Percentiles rank a stretch among this genome's conserved stretches.
Conservation (phyloP, 2,113 vertebrate genomes). For the Sinocyclocheilus grahami region DNA sequence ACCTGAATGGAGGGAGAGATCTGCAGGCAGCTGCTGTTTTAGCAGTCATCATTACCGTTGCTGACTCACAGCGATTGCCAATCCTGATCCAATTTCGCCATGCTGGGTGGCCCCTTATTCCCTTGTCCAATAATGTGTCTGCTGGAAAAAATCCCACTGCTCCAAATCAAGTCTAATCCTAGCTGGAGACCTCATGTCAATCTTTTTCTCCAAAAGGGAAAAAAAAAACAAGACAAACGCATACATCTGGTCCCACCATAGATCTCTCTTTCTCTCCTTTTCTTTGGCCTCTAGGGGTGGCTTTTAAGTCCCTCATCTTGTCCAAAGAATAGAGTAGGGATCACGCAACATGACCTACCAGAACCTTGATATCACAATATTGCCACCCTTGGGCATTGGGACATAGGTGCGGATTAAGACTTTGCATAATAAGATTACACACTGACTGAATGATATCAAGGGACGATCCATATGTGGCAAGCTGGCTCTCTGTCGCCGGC, state of each 20-base stretch:
- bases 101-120: conserved; percentile 90
- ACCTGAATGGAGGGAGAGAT: conserved; percentile 90
- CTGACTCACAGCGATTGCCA: conserved; percentile 84
- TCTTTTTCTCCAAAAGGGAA: conserved; percentile 80
- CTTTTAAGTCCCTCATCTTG: conserved; percentile 88
- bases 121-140: conserved; percentile 94
- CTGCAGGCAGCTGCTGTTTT: conserved; percentile 89
- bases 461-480: conserved; percentile 90
- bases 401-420: conserved; percentile 92
- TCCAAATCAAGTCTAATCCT: conserved; percentile 97
- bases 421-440: conserved; percentile 98
- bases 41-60: conserved; percentile 61
- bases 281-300: conserved; percentile 84
- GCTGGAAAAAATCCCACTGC: conserved; percentile 91
- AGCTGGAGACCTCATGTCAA: conserved; percentile 91
- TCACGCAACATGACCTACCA: conserved; percentile 85
- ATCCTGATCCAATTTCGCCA: conserved; percentile 88
- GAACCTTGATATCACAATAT: conserved; percentile 91
- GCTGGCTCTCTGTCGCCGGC: conserved; percentile 81
- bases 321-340: conserved; percentile 91
- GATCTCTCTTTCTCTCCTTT: conserved; percentile 81
- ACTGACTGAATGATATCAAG: conserved; percentile 94
- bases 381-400: conserved; percentile 87
- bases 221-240: conserved; percentile 79
- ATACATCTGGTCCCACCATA: conserved; percentile 70